Percentiles rank a stretch among this genome's conserved stretches.
phyloP scores from a whole-genome alignment of 2,797 vertebrate species.

The Acrossocheilus fasciatus region DNA sequence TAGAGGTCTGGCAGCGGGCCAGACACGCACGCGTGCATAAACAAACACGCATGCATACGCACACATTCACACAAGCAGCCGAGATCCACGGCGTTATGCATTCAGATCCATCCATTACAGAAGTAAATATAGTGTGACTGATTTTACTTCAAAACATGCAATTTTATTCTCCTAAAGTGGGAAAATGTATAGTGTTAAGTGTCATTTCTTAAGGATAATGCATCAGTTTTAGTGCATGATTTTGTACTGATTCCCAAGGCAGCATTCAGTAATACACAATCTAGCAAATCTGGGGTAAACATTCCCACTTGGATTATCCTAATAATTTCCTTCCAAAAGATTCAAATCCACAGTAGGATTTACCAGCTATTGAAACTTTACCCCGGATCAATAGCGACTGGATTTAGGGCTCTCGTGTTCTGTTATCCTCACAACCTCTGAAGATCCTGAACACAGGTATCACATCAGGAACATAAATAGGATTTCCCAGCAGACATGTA shows the following conservation, averaged over 20 bases:
- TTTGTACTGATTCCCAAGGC: not conserved
- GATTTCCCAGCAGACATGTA: slow-evolving; percentile 39
- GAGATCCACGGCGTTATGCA: not conserved
- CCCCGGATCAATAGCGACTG: slow-evolving; percentile 33
- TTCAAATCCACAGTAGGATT: slow-evolving; percentile 34
- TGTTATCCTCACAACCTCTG: slow-evolving; percentile 41
- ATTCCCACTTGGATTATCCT: slow-evolving; percentile 29
- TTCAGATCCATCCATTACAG: not conserved
- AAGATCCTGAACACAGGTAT: slow-evolving; percentile 45
- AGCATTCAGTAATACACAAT: not conserved
- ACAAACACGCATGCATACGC: slow-evolving; percentile 28
- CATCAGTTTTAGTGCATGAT: slow-evolving; percentile 1
- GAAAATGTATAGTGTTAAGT: not conserved
- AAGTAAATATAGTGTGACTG: not conserved
- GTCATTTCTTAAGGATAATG: not conserved
- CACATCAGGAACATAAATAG: slow-evolving; percentile 28
- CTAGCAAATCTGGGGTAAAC: slow-evolving; percentile 18
- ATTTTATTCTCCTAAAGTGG: not conserved
- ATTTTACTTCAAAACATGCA: not conserved
- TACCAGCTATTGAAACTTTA: slow-evolving; percentile 16
- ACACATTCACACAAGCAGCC: slow-evolving; percentile 16
- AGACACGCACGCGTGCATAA: slow-evolving; percentile 35
- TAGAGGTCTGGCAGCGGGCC: slow-evolving; percentile 51
- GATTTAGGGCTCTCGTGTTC: slow-evolving; percentile 36
- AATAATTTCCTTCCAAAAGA: slow-evolving; percentile 39